A percentile compares a stretch with the other conserved stretches of the same genome.
Evolutionary conservation across 2,113 vertebrate species (phyloP).

Genomic region (Paramormyrops kingsleyae): DNA sequence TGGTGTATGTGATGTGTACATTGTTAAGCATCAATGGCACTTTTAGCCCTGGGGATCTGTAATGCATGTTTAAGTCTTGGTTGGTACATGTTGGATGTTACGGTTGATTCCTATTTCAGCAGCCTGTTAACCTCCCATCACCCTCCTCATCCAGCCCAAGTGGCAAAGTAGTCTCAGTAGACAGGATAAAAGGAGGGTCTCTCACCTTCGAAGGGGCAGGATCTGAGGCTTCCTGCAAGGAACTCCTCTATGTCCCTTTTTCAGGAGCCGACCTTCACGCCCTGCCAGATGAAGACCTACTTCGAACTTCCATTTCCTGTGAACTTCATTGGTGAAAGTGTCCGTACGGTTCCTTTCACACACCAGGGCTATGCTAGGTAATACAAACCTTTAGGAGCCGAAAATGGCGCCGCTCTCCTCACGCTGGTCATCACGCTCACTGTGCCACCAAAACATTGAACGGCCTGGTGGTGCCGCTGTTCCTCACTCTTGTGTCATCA

Average conservation of each 20-base stretch:
- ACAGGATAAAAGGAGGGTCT: not conserved
- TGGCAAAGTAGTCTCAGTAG: not conserved
- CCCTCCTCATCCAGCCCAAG: not conserved
- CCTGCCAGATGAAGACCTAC: slow-evolving; percentile 89
- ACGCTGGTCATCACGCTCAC: not conserved
- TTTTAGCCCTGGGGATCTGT: not conserved
- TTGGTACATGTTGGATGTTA: not conserved
- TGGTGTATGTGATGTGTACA: not conserved
- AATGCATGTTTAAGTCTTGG: not conserved
- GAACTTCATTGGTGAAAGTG: slow-evolving; percentile 75
- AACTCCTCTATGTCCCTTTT: not conserved
- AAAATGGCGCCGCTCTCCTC: not conserved
- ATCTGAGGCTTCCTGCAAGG: not conserved
- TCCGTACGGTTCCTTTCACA: slow-evolving; percentile 74
- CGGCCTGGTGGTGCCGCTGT: not conserved
- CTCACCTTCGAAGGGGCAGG: not conserved
- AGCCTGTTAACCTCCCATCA: not conserved
- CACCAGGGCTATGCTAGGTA: slow-evolving; percentile 81
- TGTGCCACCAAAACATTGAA: not conserved
- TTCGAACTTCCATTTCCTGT: slow-evolving; percentile 83
- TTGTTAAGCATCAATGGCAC: not conserved
- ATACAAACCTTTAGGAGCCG: not conserved
- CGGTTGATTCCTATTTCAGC: not conserved
- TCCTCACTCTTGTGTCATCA: not conserved
- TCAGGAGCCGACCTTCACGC: slow-evolving; percentile 80